Base-by-base conservation (phyloP, 2,888 invertebrate species). In the Zelleria hepariella region DNA sequence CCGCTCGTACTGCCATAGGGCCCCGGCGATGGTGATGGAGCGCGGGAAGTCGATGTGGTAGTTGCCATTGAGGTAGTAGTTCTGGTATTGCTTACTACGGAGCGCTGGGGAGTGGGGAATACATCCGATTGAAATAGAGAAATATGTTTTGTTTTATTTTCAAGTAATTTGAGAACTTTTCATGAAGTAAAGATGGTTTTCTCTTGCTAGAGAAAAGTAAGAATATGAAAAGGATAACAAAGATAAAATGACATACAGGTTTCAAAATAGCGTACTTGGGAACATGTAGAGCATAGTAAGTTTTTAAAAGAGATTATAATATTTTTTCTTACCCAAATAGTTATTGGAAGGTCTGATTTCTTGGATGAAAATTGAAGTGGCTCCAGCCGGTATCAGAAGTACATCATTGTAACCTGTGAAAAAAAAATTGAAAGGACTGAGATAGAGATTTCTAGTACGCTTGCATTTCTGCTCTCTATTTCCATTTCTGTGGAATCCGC, bases 41-140 rank as follows among this genome's bases (percentile, higher is more conserved):
- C 94, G 91, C 0, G 97, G 96, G 76, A 96, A 96, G 83, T 97
- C 96, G 72, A 99, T 97, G 73, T 95, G 92, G 94, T 96, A 98
- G 77, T 97, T 94, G 1, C 98, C 98, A 80, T 99, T 99, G 58
- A 99, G 87, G 75, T 96, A 97, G 78, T 95, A 99, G 67, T 94
- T 91, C 3, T 95, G 95, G 55, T 93, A 90, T 59, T 92, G 90
- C 78, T 96, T 96, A 65, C 97, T 92, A 61, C 83, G 72, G 57
- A 98, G 90, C 5, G 98, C 98, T 94, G 75, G 63, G 32, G 61
- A 61, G 2, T n/a, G 20, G n/a, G 48, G n/a, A n/a, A 2, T 49
- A 15, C 42, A 10, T 42, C 6, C 15, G n/a, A n/a, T n/a, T n/a
- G n/a, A n/a, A n/a, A n/a, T n/a, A n/a, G n/a, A n/a, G n/a, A n/a